Evolutionary conservation across 2,113 vertebrate species (phyloP), one percentile per base, ranked within the genome.

Genomic region (Rhea pennata): DNA sequence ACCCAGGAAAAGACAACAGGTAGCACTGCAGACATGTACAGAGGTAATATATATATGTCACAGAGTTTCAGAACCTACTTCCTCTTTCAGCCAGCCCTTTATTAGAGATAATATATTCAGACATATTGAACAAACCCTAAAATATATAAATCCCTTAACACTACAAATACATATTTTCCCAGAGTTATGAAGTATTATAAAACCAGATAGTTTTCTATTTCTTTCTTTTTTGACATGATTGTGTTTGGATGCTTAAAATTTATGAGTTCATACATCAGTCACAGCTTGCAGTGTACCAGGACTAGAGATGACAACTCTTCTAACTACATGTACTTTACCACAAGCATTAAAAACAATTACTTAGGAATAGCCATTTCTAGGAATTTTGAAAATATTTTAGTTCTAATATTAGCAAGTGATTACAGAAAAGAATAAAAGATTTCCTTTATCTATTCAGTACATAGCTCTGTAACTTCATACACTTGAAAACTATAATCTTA

Each of bases 101-200:
- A 94, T 92, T 97, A 79, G 93, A 97, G 79, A 97, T 48, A 86
- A 48, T 95, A 95, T 88, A 97, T 94, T 96, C 88, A 97, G 93
- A 98, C 95, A 98, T 97, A 87, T 92, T n/a, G 78, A 97, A 96
- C 88, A 95, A 93, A 89, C 84, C 72, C 96, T 98, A 97, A 95
- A 96, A 96, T 95, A 98, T 93, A 91, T 42, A 96, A 97, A 98
- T 40, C 88, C 92, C 31, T 90, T 97, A 97, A 88, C 84, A 96
- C 91, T 95, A 98, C 93, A 93, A 93, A 94, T 44, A 97, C 95
- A 91, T 84, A 27, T 94, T 84, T 97, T 91, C 84, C 91, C 92
- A 95, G 94, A 90, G 81, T 92, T 83, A 79, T 79, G 69, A 92
- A 94, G 94, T 90, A 92, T 81, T 96, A 92, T 79, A 97, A 98